A percentile compares a stretch with the other conserved stretches of the same genome.
Conservation (phyloP, 2,797 vertebrate species). For the Margarornis squamiger region DNA sequence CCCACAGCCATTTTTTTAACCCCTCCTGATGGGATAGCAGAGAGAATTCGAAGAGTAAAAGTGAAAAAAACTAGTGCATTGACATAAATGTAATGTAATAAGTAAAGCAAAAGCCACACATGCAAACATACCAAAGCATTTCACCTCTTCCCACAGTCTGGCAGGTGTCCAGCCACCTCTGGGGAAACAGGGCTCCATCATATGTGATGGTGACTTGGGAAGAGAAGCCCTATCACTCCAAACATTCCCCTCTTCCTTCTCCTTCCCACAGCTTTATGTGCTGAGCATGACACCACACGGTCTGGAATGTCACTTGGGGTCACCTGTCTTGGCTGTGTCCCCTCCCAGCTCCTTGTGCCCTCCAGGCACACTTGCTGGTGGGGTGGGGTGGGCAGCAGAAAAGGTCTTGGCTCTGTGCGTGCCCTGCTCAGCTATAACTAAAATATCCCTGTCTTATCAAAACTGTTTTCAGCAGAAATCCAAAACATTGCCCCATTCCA, state of each 20-base stretch:
- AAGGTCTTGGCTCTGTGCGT: neutral
- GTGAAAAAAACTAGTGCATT: neutral
- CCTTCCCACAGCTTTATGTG: neutral
- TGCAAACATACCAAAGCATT: neutral
- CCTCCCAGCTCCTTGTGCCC: neutral
- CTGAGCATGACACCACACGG: neutral
- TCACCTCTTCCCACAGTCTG: neutral
- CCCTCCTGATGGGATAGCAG: neutral
- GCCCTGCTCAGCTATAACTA: neutral
- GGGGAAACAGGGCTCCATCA: neutral
- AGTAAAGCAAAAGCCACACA: neutral
- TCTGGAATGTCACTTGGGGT: neutral
- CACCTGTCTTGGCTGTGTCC: neutral
- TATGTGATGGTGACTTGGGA: neutral
- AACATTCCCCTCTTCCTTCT: neutral
- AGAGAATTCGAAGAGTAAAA: neutral
- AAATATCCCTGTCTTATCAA: neutral
- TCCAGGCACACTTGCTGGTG: neutral
- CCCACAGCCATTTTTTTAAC: neutral
- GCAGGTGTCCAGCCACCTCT: neutral
- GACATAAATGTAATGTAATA: neutral
- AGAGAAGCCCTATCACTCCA: neutral
- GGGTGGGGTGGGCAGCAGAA: neutral
- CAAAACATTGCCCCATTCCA: neutral
- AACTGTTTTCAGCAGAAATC: neutral